phyloP scores from a whole-genome alignment of 2,888 invertebrate genomes.

The Carterocephalus palaemon region DNA sequence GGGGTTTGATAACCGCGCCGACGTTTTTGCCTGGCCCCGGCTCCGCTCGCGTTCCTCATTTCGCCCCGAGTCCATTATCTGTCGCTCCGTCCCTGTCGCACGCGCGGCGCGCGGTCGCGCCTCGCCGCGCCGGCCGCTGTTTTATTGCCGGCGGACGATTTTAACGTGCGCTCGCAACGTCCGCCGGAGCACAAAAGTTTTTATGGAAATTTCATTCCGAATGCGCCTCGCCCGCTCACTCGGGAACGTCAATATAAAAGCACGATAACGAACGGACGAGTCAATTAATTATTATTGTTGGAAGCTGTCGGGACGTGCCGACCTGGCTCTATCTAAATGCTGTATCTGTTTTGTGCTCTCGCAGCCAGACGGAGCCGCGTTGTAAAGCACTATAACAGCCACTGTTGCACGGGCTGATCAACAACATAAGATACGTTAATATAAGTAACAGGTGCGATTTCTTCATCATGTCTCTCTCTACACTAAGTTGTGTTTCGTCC shows the following conservation, averaged over 20 bases:
- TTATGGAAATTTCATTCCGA: constrained; percentile 80
- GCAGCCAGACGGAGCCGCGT: constrained; percentile 34
- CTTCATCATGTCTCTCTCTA: no score
- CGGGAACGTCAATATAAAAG: constrained; percentile 77
- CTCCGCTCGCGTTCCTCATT: constrained; percentile 75
- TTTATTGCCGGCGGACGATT: constrained; percentile 79
- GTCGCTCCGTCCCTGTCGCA: constrained; percentile 64
- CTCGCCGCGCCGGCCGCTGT: constrained; percentile 78
- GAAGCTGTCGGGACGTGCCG: constrained; percentile 71
- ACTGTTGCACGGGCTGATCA: constrained; percentile 1
- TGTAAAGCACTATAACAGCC: constrained; percentile 32
- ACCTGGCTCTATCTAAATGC: constrained; percentile 58
- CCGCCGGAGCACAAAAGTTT: constrained; percentile 79
- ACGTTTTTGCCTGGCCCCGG: constrained; percentile 76
- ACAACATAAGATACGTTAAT: constrained; percentile 4
- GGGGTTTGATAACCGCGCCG: constrained; percentile 71
- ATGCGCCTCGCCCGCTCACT: constrained; percentile 74
- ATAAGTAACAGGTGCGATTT: constrained; percentile 1
- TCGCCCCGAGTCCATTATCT: constrained; percentile 76
- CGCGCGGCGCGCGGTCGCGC: constrained; percentile 70
- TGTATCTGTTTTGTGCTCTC: constrained; percentile 47
- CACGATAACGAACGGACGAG: constrained; percentile 79
- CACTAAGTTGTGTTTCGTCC: no score
- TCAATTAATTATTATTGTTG: constrained; percentile 80
- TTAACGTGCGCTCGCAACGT: constrained; percentile 80